A percentile compares a stretch with the other conserved stretches of the same genome.
These are phyloP conservation scores for Xestoiulus laeticollis DNA, from an alignment of 2,888 invertebrate genomes.

Conservation along the genomic window DNA sequence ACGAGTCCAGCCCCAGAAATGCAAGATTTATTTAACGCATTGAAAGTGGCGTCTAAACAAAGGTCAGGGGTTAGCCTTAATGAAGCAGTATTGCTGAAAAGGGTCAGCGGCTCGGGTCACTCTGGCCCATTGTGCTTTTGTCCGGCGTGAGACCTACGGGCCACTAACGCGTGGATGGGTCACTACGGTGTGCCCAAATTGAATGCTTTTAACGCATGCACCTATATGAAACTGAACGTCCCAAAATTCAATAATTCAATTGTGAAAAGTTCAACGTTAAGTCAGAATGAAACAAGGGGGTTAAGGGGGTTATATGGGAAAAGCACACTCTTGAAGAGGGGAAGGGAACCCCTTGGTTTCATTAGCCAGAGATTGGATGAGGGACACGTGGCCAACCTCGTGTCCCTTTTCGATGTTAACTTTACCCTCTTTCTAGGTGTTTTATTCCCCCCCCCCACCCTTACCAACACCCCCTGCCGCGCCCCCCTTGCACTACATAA, in stretches of 20 bases:
- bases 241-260: constrained; percentile 44
- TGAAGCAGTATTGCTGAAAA: constrained; percentile 43
- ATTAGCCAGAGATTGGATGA: constrained; percentile 24
- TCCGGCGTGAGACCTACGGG: constrained; percentile 35
- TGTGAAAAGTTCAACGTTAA: constrained; percentile 28
- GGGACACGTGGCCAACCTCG: constrained; percentile 29
- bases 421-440: background rate
- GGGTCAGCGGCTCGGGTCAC: constrained; percentile 42
- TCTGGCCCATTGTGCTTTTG: constrained; percentile 38
- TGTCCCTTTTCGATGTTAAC: background rate
- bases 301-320: background rate
- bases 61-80: constrained; percentile 50
- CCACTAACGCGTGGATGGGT: constrained; percentile 45
- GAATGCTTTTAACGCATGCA: constrained; percentile 17
- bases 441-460: background rate
- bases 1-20: constrained; percentile 23
- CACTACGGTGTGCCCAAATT: constrained; percentile 4
- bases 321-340: background rate
- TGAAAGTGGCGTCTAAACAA: constrained; percentile 41
- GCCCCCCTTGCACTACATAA: background rate
- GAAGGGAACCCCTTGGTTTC: background rate
- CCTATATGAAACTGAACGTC: background rate
- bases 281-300: constrained; percentile 43
- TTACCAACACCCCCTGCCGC: background rate
- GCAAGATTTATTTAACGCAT: constrained; percentile 48